These are phyloP conservation scores for Norana najaformis DNA, from an alignment of 2,888 invertebrate genomes.

Conservation along the genomic window DNA sequence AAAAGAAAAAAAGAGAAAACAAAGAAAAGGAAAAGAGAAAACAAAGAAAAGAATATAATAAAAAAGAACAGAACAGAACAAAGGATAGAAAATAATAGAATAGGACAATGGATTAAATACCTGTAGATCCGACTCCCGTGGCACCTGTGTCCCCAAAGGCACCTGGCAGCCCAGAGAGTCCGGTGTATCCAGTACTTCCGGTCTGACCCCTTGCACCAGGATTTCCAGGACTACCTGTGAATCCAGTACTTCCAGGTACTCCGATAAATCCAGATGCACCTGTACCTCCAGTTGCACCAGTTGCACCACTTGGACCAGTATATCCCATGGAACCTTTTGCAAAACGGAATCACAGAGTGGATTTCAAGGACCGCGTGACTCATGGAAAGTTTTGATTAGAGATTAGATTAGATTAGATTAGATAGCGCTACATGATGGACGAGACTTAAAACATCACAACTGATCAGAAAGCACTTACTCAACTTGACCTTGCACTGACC, in stretches of 20 bases:
- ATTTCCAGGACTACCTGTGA: constrained; percentile 30
- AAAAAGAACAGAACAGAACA: neutral
- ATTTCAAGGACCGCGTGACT: too few species aligned
- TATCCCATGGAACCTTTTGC: neutral
- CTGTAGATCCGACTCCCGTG: neutral
- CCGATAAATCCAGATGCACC: constrained; percentile 31
- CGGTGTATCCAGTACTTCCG: constrained; percentile 28
- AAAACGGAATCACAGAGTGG: neutral
- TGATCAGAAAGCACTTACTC: too few species aligned
- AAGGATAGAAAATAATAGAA: neutral
- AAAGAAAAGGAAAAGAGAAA: neutral
- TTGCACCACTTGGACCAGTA: neutral
- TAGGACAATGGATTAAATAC: neutral
- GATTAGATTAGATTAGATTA: too few species aligned
- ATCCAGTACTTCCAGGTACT: neutral
- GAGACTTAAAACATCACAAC: too few species aligned
- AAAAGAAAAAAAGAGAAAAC: neutral
- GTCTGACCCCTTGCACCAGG: constrained; percentile 32
- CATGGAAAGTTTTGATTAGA: too few species aligned
- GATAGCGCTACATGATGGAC: too few species aligned
- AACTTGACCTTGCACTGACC: too few species aligned
- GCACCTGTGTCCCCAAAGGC: constrained; percentile 18
- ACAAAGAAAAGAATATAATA: neutral
- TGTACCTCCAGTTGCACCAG: constrained; percentile 26
- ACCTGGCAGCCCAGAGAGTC: constrained; percentile 30